Evolutionary conservation across 2,797 vertebrate genomes (phyloP), one percentile per base, ranked within the genome.

Genomic region (Argentina silus): DNA sequence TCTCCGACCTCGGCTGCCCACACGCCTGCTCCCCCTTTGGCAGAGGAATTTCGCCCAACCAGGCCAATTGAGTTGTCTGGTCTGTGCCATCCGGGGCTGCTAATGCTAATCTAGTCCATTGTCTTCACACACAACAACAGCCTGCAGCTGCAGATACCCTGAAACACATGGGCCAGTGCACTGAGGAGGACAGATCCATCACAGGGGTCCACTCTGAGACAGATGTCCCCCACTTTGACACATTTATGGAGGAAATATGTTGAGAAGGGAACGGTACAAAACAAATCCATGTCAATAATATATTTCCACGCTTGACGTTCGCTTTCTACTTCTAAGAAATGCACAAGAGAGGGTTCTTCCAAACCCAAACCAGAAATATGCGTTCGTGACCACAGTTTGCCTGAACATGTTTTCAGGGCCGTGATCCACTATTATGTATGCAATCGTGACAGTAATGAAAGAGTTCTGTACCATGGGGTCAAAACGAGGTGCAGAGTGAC

Each of bases 201-300:
- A 77, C 69, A 81, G 14, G 59, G 72, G 60, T 69, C 70, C 14
- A n/a, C 59, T 56, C 23, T 2, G 53, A 76, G 78, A 82, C 78
- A 87, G 65, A 90, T 86, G 88, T 81, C 77, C 74, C 48, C 15
- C 59, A 87, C 78, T 79, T 69, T 83, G 81, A 88, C 80, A 87
- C 77, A 48, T 79, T 85, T 74, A 70, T 76, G 78, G 73, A 74
- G 72, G 60, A 71, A 81, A 71, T 79, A 73, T 74, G 57, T 77
- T 69, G 48, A 78, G 81, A 81, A 67, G 68, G 44, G 77, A 74
- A 78, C 0, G 11, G 42, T 23, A 51, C 70, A 88, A 89, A 90
- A 86, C 84, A 88, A 86, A 85, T 86, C 84, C 76, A 82, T 76
- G 81, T 81, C 84, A 84, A 74, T 80, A 84, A 82, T 47, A 43